Percentiles rank a stretch among this genome's conserved stretches.
phyloP scores from a whole-genome alignment of 2,888 invertebrate species.

The Griposia aprilina region DNA sequence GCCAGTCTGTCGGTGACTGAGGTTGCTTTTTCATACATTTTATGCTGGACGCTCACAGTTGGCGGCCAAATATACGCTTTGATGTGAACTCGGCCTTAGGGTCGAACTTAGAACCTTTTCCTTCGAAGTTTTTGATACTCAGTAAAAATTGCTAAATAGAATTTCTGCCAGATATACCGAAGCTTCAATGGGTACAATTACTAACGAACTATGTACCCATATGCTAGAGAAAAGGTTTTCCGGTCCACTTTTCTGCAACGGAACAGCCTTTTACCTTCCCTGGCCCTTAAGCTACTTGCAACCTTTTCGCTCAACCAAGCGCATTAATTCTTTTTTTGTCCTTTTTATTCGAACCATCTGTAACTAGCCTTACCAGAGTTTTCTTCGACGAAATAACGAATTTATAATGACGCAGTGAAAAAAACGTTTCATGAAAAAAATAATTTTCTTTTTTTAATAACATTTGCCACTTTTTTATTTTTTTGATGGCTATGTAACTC shows the following conservation, averaged over 20 bases:
- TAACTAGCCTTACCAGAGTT: conserved; percentile 18
- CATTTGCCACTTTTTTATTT: neutral
- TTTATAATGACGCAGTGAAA: conserved; percentile 25
- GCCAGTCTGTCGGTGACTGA: neutral
- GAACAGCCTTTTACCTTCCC: conserved; percentile 41
- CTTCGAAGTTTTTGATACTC: neutral
- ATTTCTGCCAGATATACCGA: neutral
- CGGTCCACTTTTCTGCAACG: conserved; percentile 38
- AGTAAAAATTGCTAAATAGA: conserved; percentile 5
- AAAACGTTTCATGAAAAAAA: conserved; percentile 8
- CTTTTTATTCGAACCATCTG: conserved; percentile 34
- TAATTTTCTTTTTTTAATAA: neutral
- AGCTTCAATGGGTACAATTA: conserved; percentile 6
- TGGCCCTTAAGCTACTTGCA: conserved; percentile 43
- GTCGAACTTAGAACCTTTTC: neutral
- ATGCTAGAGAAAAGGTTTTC: conserved; percentile 39
- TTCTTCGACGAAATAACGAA: conserved; percentile 27
- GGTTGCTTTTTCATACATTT: neutral
- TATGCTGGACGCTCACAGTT: neutral
- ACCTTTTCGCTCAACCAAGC: conserved; percentile 53
- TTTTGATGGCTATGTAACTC: neutral
- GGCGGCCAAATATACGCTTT: neutral
- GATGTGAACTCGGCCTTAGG: too few species aligned
- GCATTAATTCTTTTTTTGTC: conserved; percentile 24
- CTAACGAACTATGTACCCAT: conserved; percentile 2